These are phyloP conservation scores for Cirrhinus mrigala DNA, from an alignment of 2,797 vertebrate species.

Conservation along the genomic window DNA sequence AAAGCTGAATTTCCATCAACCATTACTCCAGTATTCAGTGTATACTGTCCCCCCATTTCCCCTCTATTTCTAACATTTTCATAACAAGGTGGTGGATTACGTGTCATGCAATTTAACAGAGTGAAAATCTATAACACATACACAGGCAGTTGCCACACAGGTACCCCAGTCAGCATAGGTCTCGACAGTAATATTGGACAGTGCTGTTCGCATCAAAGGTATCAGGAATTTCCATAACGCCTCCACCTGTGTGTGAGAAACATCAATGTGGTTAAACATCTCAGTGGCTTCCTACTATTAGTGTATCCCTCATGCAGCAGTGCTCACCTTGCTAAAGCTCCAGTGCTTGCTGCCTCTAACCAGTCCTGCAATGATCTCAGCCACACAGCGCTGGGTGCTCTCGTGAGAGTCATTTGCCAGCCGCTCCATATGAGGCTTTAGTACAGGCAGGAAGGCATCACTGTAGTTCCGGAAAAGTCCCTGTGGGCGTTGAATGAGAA, in stretches of 20 bases:
- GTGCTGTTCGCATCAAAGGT: slow-evolving; percentile 90
- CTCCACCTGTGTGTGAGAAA: slow-evolving; percentile 81
- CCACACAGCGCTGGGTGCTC: slow-evolving; percentile 94
- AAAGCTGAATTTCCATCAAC: neutral
- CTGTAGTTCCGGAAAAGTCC: slow-evolving; percentile 97
- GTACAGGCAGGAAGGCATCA: slow-evolving; percentile 88
- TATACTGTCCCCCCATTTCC: no score
- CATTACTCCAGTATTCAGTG: neutral
- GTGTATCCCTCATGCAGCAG: neutral
- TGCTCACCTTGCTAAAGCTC: slow-evolving; percentile 77
- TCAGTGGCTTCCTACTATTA: neutral
- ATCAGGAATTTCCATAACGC: slow-evolving; percentile 90
- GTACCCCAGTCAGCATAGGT: slow-evolving; percentile 97
- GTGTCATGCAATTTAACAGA: neutral
- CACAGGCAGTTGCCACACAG: slow-evolving; percentile 84
- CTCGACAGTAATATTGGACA: slow-evolving; percentile 94
- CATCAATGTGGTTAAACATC: neutral
- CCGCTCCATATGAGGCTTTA: slow-evolving; percentile 91
- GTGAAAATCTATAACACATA: slow-evolving; percentile 72
- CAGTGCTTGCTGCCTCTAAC: slow-evolving; percentile 98
- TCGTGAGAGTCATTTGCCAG: slow-evolving; percentile 92
- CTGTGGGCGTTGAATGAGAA: slow-evolving; percentile 69
- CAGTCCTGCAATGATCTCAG: slow-evolving; percentile 95
- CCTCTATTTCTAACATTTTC: neutral
- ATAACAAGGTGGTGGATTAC: neutral